Base-by-base conservation (phyloP, 2,888 invertebrate genomes). In the Pammene fasciana region DNA sequence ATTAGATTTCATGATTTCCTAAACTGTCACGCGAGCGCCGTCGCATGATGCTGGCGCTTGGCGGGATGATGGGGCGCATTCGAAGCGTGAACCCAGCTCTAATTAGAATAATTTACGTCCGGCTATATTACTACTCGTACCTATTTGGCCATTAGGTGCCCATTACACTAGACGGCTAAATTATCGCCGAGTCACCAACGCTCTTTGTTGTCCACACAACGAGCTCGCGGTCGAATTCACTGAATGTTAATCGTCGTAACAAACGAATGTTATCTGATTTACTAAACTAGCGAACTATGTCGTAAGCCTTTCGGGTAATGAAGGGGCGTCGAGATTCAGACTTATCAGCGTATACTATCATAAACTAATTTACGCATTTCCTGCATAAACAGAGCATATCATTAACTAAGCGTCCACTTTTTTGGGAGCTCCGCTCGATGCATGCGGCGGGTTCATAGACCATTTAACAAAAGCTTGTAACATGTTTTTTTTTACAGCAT, bases 61-160 rank as follows among this genome's bases (percentile, higher is more conserved):
- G 26, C 18, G 41, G 55, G 55, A 41, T 62, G 62, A 26, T 48
- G 50, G 61, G 54, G n/a, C n/a, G 50, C 60, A 70, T 59, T 48
- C 57, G 55, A 62, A 68, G 60, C 71, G 59, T 66, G 56, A 56
- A 60, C 56, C 41, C 61, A 16, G 46, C 43, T 68, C 77, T 86
- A 87, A 88, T 87, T 86, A 84, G 81, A 79, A 79, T 84, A 82
- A 86, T 85, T 82, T 76, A 72, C 79, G 78, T 87, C 87, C 87
- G 84, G 79, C 73, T 71, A 72, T 76, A 73, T 45, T 79, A 75
- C 75, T 76, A 75, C 75, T 76, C 67, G 75, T 72, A 61, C 56
- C 72, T 75, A 75, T 81, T 80, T 78, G 78, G 79, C 79, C 77
- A 75, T 77, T 74, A 76, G 73, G 74, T 73, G 71, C 71, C 59